A percentile compares a stretch with the other conserved stretches of the same genome.
Evolutionary conservation across 2,888 invertebrate species (phyloP).

Genomic region (Lissocephala sabroskyi): DNA sequence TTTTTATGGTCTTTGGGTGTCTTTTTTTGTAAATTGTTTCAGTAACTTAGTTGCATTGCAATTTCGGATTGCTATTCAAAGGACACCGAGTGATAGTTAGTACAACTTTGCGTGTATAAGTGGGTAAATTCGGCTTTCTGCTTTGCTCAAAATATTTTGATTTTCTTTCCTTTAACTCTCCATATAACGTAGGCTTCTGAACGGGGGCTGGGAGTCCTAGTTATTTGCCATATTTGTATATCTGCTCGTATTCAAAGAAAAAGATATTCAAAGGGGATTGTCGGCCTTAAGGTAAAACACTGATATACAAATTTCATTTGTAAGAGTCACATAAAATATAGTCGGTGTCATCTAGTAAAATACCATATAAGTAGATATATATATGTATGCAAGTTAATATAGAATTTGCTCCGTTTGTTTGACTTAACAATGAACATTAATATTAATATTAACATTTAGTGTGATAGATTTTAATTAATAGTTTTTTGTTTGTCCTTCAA

Average conservation of each 20-base stretch:
- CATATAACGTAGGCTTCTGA: constrained; percentile 3
- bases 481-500: constrained; percentile 18
- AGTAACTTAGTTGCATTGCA: constrained; percentile 37
- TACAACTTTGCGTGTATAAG: constrained; percentile 47
- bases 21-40: constrained; percentile 27
- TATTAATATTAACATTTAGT: constrained; percentile 33
- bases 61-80: constrained; percentile 35
- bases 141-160: too few species aligned
- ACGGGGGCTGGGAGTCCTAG: too few species aligned
- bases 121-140: constrained; percentile 55
- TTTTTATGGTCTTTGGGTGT: constrained; percentile 17
- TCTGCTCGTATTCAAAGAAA: too few species aligned
- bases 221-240: too few species aligned
- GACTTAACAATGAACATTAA: constrained; percentile 17
- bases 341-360: too few species aligned
- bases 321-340: too few species aligned
- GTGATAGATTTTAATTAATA: constrained; percentile 37
- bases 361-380: constrained; percentile 28
- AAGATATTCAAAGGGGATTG: constrained; percentile 59
- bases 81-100: constrained; percentile 61
- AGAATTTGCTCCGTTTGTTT: constrained; percentile 11
- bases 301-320: constrained; percentile 60
- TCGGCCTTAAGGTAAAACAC: constrained; percentile 38
- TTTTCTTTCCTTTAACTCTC: constrained; percentile 12
- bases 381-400: constrained; percentile 18